Evolutionary conservation across 2,888 invertebrate species (phyloP).

Genomic region (Tetrapedia diversipes): DNA sequence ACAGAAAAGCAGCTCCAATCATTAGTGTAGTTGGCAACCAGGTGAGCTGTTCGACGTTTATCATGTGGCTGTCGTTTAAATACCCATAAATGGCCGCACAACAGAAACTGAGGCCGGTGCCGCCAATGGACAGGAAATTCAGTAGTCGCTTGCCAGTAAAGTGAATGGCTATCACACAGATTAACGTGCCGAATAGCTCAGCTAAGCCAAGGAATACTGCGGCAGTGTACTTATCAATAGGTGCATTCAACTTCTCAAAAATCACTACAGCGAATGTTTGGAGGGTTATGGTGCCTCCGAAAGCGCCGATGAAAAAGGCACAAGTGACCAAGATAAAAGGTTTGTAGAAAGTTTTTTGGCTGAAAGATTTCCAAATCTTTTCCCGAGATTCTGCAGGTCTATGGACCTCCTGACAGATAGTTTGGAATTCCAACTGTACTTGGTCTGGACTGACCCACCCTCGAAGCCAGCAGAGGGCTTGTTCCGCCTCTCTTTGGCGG

Average conservation of each 20-base stretch:
- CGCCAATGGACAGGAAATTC: constrained; percentile 87
- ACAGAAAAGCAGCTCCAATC: constrained; percentile 87
- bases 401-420: constrained; percentile 83
- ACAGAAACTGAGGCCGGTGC: constrained; percentile 87
- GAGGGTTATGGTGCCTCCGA: constrained; percentile 90
- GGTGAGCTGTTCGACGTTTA: constrained; percentile 66
- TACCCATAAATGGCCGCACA: constrained; percentile 85
- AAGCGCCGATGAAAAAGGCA: constrained; percentile 89
- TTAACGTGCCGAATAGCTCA: constrained; percentile 87
- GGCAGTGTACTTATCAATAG: constrained; percentile 90
- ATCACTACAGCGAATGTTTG: constrained; percentile 90
- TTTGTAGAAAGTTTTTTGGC: constrained; percentile 86
- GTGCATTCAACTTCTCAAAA: constrained; percentile 88
- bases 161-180: constrained; percentile 88
- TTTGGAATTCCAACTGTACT: constrained; percentile 86
- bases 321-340: constrained; percentile 88
- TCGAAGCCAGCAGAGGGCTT: constrained; percentile 89
- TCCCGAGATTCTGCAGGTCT: constrained; percentile 65
- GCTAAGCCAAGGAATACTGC: constrained; percentile 89
- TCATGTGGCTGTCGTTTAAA: constrained; percentile 59
- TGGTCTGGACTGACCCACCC: constrained; percentile 88
- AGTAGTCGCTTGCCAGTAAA: constrained; percentile 89
- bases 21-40: constrained; percentile 89
- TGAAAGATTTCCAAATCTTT: constrained; percentile 83
- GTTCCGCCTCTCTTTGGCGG: constrained; percentile 87